phyloP scores from a whole-genome alignment of 2,113 vertebrate species.

The Catharus bicknelli region DNA sequence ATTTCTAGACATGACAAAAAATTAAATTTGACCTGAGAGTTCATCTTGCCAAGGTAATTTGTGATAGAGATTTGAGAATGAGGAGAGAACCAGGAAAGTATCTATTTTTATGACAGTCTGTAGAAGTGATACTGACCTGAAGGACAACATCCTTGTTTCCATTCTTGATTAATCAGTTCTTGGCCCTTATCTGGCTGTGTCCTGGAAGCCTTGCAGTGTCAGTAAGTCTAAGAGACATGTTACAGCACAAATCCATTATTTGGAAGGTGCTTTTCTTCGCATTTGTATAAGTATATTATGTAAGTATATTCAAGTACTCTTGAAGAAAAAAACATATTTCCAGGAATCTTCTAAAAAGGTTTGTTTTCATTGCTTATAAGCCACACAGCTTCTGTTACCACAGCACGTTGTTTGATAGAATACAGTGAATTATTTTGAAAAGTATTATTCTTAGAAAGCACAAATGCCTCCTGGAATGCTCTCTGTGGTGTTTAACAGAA shows the following conservation, averaged over 20 bases:
- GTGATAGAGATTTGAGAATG: background rate
- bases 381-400: background rate
- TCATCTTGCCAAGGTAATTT: background rate
- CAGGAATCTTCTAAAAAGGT: constrained; percentile 14
- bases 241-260: background rate
- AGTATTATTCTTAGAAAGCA: constrained; percentile 68
- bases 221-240: background rate
- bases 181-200: background rate
- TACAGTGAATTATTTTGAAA: constrained; percentile 8
- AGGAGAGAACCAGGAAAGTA: background rate
- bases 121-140: background rate
- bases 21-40: background rate
- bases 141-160: background rate
- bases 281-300: background rate
- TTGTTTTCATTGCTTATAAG: background rate
- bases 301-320: background rate
- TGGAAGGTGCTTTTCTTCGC: background rate
- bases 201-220: background rate
- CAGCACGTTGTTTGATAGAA: background rate
- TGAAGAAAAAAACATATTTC: background rate
- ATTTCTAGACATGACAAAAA: background rate
- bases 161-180: background rate
- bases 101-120: background rate
- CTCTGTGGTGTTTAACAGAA: background rate
- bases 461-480: constrained; percentile 63